These are phyloP conservation scores for Pristiophorus japonicus DNA, from an alignment of 2,113 vertebrate genomes.

Conservation along the genomic window DNA sequence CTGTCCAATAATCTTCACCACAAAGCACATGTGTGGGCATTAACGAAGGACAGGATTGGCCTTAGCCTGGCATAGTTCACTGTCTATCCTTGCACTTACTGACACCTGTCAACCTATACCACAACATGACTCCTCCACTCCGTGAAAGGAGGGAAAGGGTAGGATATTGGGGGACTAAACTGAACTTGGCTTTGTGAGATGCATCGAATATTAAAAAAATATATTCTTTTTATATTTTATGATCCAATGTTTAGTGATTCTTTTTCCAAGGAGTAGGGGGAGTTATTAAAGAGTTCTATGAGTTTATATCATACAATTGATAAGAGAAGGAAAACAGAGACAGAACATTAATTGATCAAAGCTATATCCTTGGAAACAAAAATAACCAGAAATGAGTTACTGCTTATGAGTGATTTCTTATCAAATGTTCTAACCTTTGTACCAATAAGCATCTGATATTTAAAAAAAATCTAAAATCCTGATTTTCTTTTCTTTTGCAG, in stretches of 20 bases:
- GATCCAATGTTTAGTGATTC: neutral
- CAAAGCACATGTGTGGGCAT: no score
- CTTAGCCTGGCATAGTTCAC: no score
- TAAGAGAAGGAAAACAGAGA: neutral
- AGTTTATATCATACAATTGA: neutral
- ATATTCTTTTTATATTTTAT: neutral
- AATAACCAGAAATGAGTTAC: neutral
- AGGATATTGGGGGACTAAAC: neutral
- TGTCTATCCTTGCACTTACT: neutral
- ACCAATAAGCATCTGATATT: neutral
- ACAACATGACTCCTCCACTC: neutral
- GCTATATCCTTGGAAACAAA: neutral
- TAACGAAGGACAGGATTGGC: no score
- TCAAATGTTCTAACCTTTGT: neutral
- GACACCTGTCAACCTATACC: neutral
- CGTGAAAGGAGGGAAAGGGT: neutral
- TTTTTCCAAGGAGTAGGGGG: neutral
- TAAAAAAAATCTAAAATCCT: neutral
- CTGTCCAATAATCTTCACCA: neutral
- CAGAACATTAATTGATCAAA: neutral
- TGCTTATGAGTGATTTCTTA: neutral
- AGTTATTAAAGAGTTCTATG: no score
- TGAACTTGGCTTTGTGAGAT: neutral
- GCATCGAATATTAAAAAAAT: neutral
- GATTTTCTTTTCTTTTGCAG: constrained; percentile 57